A percentile compares a stretch with the other conserved stretches of the same genome.
Evolutionary conservation across 2,113 vertebrate species (phyloP).

Genomic region (Chamaea fasciata): DNA sequence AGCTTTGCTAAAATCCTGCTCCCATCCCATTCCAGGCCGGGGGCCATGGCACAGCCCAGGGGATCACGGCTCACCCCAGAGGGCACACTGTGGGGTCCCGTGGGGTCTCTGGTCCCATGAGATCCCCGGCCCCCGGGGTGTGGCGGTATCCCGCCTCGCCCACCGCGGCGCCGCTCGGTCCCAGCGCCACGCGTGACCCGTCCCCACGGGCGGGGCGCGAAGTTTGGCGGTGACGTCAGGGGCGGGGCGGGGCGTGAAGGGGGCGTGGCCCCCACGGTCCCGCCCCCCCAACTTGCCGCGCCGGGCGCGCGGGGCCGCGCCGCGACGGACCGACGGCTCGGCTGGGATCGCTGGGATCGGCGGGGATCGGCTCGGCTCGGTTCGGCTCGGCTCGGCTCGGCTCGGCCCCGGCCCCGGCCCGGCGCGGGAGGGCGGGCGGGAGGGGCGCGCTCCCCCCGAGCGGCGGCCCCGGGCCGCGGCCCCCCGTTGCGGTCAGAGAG

Average conservation of each 20-base stretch:
- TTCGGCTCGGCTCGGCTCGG: too few relatives aligned
- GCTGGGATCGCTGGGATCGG: neutral
- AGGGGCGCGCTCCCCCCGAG: too few relatives aligned
- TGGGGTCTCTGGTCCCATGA: neutral
- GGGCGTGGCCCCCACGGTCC: neutral
- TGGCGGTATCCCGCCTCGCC: neutral
- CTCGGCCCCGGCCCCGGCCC: neutral
- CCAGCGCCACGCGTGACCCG: neutral
- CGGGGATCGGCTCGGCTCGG: neutral
- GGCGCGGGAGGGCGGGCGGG: too few relatives aligned
- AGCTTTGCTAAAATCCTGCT: neutral
- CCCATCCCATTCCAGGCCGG: accelerated
- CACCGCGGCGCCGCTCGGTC: neutral
- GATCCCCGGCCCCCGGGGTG: neutral
- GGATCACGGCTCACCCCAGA: too few relatives aligned
- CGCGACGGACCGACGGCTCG: slow-evolving; percentile 11
- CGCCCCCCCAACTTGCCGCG: slow-evolving; percentile 3
- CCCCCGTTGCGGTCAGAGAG: neutral
- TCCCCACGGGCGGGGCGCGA: neutral
- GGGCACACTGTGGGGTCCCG: neutral
- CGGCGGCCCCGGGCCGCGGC: too few relatives aligned
- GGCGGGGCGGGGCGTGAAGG: neutral
- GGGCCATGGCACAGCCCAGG: neutral
- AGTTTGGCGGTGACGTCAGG: slow-evolving; percentile 30
- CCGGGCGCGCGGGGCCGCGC: slow-evolving; percentile 19